Base-by-base conservation (phyloP, 2,113 vertebrate species). In the Podarcis cretensis region DNA sequence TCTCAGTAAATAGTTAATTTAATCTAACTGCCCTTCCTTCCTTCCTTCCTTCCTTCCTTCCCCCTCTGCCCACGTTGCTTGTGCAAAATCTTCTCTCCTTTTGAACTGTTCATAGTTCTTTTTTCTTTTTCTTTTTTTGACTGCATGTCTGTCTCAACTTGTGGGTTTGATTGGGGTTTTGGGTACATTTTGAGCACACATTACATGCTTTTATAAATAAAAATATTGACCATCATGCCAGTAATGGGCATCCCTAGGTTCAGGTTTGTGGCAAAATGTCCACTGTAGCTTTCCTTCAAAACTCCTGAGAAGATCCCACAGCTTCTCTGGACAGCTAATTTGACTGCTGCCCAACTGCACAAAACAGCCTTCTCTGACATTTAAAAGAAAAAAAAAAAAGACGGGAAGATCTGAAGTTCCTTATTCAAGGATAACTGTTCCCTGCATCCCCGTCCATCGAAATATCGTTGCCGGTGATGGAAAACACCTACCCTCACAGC, bases 301-400 rank as follows among this genome's bases (percentile, higher is more conserved):
- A 59, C 6, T 32, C 5, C 27, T n/a, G 23, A 14, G 73, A 75
- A 32, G 54, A 57, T 16, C 18, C 57, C 32, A 48, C 23, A 32
- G 57, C 8, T 75, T 30, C 54, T 57, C 40, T 7, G 9, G 21
- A 63, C 43, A 16, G 35, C 63, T 69, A 1, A 14, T 21, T 32
- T 27, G 4, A 32, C 23, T 20, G 5, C 43, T 7, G 10, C 30
- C 37, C 63, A 78, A 78, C 78, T 37, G 5, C 0, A 16, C 63
- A 63, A 86, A 27, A 66, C 18, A 0, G 0, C 82, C 76, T 66
- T 16, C 3, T 2, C 5, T 12, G 85, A 76, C 0, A 0, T 59
- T 21, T 9, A 2, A 73, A 30, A 92, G 79, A 1, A 23, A 48
- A 23, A 40, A 40, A 1, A 0, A n/a, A 73, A 71, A 2, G 4